Evolutionary conservation across 1,140 invertebrate genomes (phyloP), one percentile per base, ranked within the genome.

Genomic region (Macrocentrus cingulum): DNA sequence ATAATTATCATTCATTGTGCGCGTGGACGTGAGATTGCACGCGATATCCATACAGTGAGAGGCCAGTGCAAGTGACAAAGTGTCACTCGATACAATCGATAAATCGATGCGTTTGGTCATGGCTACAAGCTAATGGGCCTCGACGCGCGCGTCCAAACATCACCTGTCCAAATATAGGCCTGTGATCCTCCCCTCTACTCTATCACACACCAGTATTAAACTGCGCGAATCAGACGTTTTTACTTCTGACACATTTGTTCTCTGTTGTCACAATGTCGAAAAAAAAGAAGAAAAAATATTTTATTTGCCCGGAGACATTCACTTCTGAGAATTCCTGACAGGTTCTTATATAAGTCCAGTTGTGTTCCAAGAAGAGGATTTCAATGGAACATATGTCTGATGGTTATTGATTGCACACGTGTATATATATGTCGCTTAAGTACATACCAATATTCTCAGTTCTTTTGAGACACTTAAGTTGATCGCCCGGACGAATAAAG

Each of bases 141-240:
- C 8, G 13, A 39, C 7, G 13, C 36, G n/a, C n/a, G 2, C 3
- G 13, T 39, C 13, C 36, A 39, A 39, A 56, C 29, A 49, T 23
- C 51, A 54, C 51, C 50, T 59, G 50, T 54, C 41, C 29, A 59
- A 59, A 59, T 45, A 54, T 45, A 32, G 29, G 39, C 20, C 11
- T 48, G 8, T 19, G 29, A 45, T 37, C 29, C 45, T 13, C 18
- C 11, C 44, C 13, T 6, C 51, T 18, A 8, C 37, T 32, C 37
- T 15, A 19, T 32, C 22, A 16, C 18, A 2, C 29, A 1, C 3
- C 11, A 13, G 3, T 25, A 5, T 48, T n/a, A 23, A 23, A 15
- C 36, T 39, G 45, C n/a, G n/a, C 45, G 11, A 48, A 48, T 48
- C 45, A 48, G n/a, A 13, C 22, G 45, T 25, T 39, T n/a, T 39